A percentile compares a stretch with the other conserved stretches of the same genome.
phyloP scores from a whole-genome alignment of 2,113 vertebrate species.

The Malurus elegans region DNA sequence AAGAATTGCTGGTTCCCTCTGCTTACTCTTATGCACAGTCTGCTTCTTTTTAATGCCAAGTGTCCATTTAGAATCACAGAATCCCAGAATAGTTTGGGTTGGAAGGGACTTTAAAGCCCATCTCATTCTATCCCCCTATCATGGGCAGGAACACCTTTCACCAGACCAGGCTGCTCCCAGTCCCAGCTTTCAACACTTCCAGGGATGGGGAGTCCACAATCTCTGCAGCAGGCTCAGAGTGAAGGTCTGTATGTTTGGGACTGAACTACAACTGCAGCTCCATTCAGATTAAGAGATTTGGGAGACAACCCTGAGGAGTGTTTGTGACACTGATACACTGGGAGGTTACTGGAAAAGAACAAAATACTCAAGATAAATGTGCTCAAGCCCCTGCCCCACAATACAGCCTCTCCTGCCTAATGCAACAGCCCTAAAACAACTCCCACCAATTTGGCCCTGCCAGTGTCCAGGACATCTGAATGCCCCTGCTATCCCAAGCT shows the following conservation, averaged over 20 bases:
- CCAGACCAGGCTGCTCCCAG: background rate
- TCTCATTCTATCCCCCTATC: too few species aligned
- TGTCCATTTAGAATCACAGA: background rate
- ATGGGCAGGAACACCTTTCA: background rate
- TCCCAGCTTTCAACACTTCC: background rate
- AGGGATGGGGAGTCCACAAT: background rate
- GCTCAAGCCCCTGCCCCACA: background rate
- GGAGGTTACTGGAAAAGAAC: background rate
- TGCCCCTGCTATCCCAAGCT: background rate
- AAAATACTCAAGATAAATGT: background rate
- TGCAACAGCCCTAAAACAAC: background rate
- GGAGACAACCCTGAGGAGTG: background rate
- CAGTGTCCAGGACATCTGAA: background rate
- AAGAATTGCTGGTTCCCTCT: background rate
- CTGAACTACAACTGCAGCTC: background rate
- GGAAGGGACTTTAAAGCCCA: background rate
- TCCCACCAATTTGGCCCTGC: background rate
- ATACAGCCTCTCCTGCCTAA: background rate
- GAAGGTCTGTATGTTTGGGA: background rate
- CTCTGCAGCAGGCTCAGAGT: background rate
- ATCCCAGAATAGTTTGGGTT: background rate
- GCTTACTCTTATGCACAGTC: background rate
- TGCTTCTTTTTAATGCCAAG: background rate
- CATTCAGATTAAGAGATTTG: background rate
- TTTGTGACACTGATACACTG: background rate